Evolutionary conservation across 2,797 vertebrate genomes (phyloP).

Genomic region (Anableps anableps): DNA sequence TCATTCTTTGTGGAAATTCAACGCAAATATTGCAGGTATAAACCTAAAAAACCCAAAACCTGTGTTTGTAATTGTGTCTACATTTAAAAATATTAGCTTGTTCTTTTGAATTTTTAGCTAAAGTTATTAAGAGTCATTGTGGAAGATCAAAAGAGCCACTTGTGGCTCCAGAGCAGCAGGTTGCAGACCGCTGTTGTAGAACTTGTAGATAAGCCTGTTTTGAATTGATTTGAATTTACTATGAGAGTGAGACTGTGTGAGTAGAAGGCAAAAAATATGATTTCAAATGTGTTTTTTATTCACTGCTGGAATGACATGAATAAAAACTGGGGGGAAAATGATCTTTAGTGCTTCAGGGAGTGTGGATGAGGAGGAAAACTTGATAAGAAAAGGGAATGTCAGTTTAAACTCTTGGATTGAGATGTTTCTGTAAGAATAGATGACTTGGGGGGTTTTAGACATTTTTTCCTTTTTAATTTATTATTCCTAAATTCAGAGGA

Average conservation of each 20-base stretch:
- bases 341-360: conserved; percentile 1
- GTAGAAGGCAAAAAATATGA: conserved; percentile 2
- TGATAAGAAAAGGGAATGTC: conserved; percentile 7
- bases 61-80: too few species aligned
- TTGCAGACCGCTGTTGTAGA: conserved; percentile 11
- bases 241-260: conserved; percentile 17
- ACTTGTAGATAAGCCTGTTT: conserved; percentile 11
- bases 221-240: conserved; percentile 16
- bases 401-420: neutral
- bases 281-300: neutral
- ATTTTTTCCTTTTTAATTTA: neutral
- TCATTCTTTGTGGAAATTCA: too few species aligned
- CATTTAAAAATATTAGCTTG: too few species aligned
- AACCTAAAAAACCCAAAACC: too few species aligned
- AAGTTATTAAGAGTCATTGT: too few species aligned
- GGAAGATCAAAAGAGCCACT: too few species aligned
- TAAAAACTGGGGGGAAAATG: conserved; percentile 8
- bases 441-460: neutral
- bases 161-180: too few species aligned
- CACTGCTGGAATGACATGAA: neutral
- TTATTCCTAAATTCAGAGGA: neutral
- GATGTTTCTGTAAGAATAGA: neutral
- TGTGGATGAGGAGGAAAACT: conserved; percentile 19
- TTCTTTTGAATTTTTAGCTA: too few species aligned
- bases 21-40: too few species aligned